These are phyloP conservation scores for Dichetophora obliterata DNA, from an alignment of 2,888 invertebrate species.

Conservation along the genomic window DNA sequence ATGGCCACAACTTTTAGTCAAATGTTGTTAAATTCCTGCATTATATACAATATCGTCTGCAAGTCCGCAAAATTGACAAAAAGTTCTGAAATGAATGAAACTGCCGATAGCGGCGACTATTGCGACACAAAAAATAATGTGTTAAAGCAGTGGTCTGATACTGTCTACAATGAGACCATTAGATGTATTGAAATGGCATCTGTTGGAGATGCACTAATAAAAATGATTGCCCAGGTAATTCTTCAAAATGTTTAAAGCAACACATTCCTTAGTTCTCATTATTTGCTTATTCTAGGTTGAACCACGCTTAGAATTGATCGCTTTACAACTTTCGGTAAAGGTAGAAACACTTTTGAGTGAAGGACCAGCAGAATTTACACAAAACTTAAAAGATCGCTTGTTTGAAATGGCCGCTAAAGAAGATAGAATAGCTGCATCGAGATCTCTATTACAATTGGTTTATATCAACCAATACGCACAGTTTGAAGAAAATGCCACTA, in stretches of 20 bases:
- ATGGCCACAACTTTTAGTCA: slow-evolving; percentile 53
- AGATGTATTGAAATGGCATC: slow-evolving; percentile 58
- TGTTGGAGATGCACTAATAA: slow-evolving; percentile 54
- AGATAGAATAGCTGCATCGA: slow-evolving; percentile 54
- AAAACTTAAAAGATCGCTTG: slow-evolving; percentile 58
- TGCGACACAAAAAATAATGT: slow-evolving; percentile 63
- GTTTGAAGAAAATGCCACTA: slow-evolving; percentile 61
- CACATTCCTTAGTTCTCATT: background rate
- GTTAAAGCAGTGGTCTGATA: slow-evolving; percentile 62
- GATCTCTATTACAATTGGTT: slow-evolving; percentile 57
- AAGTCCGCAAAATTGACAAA: slow-evolving; percentile 46
- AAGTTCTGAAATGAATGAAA: slow-evolving; percentile 50
- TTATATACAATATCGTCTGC: slow-evolving; percentile 61
- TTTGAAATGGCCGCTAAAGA: slow-evolving; percentile 53
- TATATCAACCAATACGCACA: slow-evolving; percentile 56
- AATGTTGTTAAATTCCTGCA: slow-evolving; percentile 58
- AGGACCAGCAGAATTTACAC: slow-evolving; percentile 53
- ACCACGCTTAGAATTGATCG: slow-evolving; percentile 48
- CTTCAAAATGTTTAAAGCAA: background rate
- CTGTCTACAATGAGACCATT: slow-evolving; percentile 55
- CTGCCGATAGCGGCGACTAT: slow-evolving; percentile 63
- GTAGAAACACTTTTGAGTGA: slow-evolving; percentile 56
- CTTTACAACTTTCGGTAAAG: slow-evolving; percentile 58
- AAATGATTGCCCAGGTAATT: slow-evolving; percentile 47
- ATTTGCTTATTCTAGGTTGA: slow-evolving; percentile 42